A percentile compares a stretch with the other conserved stretches of the same genome.
phyloP scores from a whole-genome alignment of 1,140 invertebrate species.

The Oscheius sp. region DNA sequence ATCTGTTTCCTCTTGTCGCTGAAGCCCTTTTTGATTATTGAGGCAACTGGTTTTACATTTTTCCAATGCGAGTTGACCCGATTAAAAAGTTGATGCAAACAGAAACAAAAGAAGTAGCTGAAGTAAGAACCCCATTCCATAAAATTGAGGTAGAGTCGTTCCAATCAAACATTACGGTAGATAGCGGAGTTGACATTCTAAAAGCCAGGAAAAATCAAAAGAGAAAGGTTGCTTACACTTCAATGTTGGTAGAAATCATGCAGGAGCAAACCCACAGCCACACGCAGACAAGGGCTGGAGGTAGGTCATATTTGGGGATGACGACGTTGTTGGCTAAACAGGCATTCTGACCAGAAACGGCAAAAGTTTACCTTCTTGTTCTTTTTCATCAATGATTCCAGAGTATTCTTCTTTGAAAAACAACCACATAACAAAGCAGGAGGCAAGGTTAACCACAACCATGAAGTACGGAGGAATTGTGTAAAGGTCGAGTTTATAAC shows the following conservation, averaged over 20 bases:
- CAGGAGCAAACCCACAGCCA: conserved; percentile 31
- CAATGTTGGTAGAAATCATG: conserved; percentile 35
- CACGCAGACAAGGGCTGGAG: conserved; percentile 31
- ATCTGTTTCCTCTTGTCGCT: conserved; percentile 41
- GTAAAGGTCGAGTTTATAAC: conserved; percentile 38
- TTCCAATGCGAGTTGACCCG: conserved; percentile 34
- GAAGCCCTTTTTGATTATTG: background rate
- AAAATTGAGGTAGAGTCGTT: conserved; percentile 32
- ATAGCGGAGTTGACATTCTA: conserved; percentile 39
- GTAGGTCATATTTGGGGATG: conserved; percentile 35
- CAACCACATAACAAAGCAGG: conserved; percentile 24
- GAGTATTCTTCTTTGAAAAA: conserved; percentile 41
- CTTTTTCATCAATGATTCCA: conserved; percentile 36
- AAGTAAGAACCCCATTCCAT: conserved; percentile 34
- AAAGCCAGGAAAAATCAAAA: conserved; percentile 1
- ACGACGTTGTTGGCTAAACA: conserved; percentile 6
- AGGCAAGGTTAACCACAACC: conserved; percentile 20
- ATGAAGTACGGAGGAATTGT: conserved; percentile 39
- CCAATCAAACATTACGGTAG: conserved; percentile 39
- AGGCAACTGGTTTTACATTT: background rate
- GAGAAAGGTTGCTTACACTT: conserved; percentile 29
- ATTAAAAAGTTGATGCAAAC: conserved; percentile 27
- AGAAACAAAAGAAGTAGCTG: conserved; percentile 32
- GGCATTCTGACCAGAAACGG: background rate
- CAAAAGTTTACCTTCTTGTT: conserved; percentile 16